Evolutionary conservation across 2,113 vertebrate genomes (phyloP).

Genomic region (Platycercus adscitus): DNA sequence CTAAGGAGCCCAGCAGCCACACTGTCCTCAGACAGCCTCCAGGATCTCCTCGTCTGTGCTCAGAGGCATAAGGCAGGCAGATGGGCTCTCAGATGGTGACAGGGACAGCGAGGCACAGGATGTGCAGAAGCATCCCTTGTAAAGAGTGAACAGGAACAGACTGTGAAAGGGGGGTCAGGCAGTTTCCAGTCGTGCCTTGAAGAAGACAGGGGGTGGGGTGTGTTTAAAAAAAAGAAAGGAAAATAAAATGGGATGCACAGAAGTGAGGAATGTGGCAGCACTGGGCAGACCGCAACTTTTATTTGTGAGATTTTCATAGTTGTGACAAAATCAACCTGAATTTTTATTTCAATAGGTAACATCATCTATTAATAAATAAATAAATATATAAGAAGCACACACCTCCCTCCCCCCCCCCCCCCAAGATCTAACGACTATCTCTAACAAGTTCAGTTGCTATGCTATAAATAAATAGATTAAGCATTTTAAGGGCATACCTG

Average conservation of each 20-base stretch:
- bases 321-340: background rate
- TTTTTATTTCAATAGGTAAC: background rate
- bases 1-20: fast-evolving
- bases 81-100: slow-evolving; percentile 33
- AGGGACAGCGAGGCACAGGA: slow-evolving; percentile 17
- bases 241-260: background rate
- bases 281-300: background rate
- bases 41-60: background rate
- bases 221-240: background rate
- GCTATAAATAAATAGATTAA: background rate
- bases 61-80: background rate
- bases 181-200: background rate
- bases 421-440: background rate
- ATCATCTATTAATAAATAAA: background rate
- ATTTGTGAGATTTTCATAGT: background rate
- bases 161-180: background rate
- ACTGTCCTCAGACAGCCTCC: background rate
- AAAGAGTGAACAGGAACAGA: background rate
- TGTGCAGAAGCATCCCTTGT: background rate
- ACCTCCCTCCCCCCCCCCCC: too few relatives aligned
- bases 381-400: background rate
- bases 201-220: background rate
- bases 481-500: background rate
- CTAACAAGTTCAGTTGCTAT: background rate
- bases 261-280: background rate